Conservation (phyloP, 2,888 invertebrate species). For the Ceriagrion tenellum region DNA sequence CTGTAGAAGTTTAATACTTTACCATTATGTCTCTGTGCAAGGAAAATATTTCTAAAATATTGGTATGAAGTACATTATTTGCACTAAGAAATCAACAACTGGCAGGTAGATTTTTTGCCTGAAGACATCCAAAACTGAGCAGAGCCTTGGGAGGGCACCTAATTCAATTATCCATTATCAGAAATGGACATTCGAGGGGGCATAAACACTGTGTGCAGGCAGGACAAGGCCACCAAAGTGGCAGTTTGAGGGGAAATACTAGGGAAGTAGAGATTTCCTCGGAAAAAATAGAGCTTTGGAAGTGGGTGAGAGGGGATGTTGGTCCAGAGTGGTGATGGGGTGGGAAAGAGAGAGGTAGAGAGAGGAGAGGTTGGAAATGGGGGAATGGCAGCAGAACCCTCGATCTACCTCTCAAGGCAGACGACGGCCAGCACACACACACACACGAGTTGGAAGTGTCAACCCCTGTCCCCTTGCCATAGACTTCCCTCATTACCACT, state of each 20-base stretch:
- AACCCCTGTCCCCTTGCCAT: slow-evolving; percentile 1
- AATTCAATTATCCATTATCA: background rate
- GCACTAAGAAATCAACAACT: too few relatives aligned
- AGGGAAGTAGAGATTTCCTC: background rate
- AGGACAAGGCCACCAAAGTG: background rate
- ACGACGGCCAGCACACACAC: background rate
- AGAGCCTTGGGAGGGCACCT: background rate
- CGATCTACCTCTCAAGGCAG: background rate
- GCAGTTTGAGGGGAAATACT: background rate
- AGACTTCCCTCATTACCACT: slow-evolving; percentile 55
- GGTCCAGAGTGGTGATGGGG: background rate
- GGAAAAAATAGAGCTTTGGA: background rate
- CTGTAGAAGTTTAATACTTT: too few relatives aligned
- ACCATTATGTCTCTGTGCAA: too few relatives aligned
- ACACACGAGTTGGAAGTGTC: background rate
- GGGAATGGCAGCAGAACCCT: background rate
- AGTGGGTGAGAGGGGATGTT: background rate
- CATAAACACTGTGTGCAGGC: background rate
- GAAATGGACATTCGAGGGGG: background rate
- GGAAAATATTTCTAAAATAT: too few relatives aligned
- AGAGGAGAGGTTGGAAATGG: background rate
- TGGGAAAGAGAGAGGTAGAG: too few relatives aligned
- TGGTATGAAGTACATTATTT: too few relatives aligned
- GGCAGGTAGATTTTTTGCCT: too few relatives aligned
- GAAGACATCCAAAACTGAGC: background rate